Evolutionary conservation across 2,113 vertebrate genomes (phyloP).

Genomic region (Gymnobelideus leadbeateri): DNA sequence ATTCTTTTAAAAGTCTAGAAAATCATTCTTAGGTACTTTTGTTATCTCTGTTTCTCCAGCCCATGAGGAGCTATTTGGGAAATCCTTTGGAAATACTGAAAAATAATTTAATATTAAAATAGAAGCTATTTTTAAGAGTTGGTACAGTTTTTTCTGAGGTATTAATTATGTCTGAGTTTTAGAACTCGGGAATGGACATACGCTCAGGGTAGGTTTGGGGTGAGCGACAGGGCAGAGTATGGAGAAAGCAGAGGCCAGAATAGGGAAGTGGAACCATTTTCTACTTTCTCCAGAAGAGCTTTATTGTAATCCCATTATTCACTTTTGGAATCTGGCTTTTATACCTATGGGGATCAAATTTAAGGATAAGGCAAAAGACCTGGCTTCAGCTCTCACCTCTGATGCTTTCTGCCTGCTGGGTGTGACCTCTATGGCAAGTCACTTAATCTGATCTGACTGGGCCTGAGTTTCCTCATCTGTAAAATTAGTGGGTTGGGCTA

Average conservation of each 20-base stretch:
- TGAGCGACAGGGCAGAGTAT: not conserved
- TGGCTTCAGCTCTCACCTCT: not conserved
- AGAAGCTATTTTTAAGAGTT: conserved; percentile 60
- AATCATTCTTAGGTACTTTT: conserved; percentile 37
- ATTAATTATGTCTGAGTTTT: not conserved
- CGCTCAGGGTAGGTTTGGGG: not conserved
- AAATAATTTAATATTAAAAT: conserved; percentile 72
- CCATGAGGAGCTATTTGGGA: conserved; percentile 43
- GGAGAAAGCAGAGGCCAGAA: not conserved
- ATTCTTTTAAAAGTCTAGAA: conserved; percentile 13
- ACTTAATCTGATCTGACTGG: not conserved
- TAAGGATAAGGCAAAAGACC: not conserved
- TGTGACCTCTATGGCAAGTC: not conserved
- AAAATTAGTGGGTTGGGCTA: not conserved
- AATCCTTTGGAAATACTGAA: conserved; percentile 58
- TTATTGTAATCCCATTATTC: not conserved
- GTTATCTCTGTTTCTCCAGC: conserved; percentile 52
- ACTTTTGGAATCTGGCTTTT: not conserved
- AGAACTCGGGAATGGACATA: not conserved
- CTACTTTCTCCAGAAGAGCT: not conserved
- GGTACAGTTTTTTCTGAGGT: not conserved
- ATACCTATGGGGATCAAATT: not conserved
- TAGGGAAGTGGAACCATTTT: not conserved
- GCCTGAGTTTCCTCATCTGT: not conserved
- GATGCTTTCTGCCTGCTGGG: not conserved